These are phyloP conservation scores for Notodonta dromedarius DNA, from an alignment of 2,888 invertebrate species.

Conservation along the genomic window DNA sequence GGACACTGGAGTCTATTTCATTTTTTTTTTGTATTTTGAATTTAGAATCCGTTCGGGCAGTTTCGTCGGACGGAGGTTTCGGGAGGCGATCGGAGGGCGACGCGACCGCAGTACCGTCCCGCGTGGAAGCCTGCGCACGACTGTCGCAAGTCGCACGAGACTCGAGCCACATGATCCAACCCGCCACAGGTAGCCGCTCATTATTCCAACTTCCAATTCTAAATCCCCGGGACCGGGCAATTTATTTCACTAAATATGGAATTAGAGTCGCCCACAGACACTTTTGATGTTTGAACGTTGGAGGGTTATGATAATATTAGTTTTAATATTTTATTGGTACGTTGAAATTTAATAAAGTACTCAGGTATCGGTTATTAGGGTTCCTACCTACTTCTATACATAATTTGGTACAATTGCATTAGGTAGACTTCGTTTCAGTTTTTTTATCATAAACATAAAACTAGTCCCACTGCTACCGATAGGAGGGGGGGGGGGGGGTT, in stretches of 20 bases:
- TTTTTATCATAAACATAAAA: no score
- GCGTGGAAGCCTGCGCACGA: conserved; percentile 82
- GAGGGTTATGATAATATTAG: conserved; percentile 9
- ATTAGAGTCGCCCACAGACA: conserved; percentile 22
- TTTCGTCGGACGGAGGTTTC: conserved; percentile 59
- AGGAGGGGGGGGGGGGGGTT: no score
- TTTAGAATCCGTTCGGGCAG: conserved; percentile 41
- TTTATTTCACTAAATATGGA: conserved; percentile 35
- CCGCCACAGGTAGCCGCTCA: conserved; percentile 78
- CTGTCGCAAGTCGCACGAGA: conserved; percentile 67
- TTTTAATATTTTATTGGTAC: background rate
- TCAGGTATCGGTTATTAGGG: no score
- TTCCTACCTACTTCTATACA: no score
- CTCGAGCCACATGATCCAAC: conserved; percentile 59
- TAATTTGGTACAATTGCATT: no score
- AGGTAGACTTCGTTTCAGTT: no score
- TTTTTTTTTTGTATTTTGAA: conserved; percentile 18
- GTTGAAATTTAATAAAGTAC: no score
- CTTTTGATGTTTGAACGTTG: conserved; percentile 13
- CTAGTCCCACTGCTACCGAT: no score
- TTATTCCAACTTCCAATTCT: conserved; percentile 61
- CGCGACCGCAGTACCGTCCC: conserved; percentile 68
- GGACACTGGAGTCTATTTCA: conserved; percentile 18
- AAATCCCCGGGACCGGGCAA: conserved; percentile 57
- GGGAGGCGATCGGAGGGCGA: conserved; percentile 53